Percentiles rank a stretch among this genome's conserved stretches.
Conservation (phyloP, 2,888 invertebrate genomes). For the Lasioglossum malachurum region DNA sequence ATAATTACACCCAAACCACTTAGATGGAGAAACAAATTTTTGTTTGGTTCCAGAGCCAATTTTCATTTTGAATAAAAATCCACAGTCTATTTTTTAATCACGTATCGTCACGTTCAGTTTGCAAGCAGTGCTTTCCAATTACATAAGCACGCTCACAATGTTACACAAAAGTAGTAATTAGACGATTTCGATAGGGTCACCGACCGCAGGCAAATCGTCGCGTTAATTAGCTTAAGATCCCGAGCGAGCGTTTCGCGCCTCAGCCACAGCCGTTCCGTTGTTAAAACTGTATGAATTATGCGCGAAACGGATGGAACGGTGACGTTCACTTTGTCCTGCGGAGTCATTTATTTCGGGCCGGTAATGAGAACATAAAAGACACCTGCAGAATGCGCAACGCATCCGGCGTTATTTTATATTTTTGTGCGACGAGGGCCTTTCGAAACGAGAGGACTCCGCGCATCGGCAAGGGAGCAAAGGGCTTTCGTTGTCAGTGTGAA, state of each 20-base stretch:
- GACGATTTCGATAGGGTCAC: conserved; percentile 37
- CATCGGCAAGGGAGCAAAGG: conserved; percentile 45
- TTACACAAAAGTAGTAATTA: conserved; percentile 25
- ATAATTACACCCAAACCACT: background rate
- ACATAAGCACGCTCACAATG: background rate
- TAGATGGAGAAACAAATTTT: background rate
- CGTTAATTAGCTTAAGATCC: conserved; percentile 35
- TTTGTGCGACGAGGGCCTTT: conserved; percentile 47
- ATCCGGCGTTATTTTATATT: conserved; percentile 58
- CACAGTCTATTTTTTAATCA: background rate
- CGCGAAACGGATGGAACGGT: conserved; percentile 32
- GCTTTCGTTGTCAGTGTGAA: conserved; percentile 36
- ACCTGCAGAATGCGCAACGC: conserved; percentile 48
- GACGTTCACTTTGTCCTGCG: conserved; percentile 54
- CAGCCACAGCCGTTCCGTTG: conserved; percentile 35
- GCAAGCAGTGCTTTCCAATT: background rate
- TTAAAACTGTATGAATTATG: conserved; percentile 33
- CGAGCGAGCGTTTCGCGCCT: background rate
- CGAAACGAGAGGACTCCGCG: conserved; percentile 51
- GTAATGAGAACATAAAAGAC: conserved; percentile 66
- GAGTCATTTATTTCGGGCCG: conserved; percentile 64
- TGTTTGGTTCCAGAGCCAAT: background rate
- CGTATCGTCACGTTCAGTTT: background rate
- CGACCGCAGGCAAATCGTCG: conserved; percentile 33
- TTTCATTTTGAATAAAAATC: background rate